Evolutionary conservation across 1,140 invertebrate species (phyloP).

Genomic region (Halictus rubicundus): DNA sequence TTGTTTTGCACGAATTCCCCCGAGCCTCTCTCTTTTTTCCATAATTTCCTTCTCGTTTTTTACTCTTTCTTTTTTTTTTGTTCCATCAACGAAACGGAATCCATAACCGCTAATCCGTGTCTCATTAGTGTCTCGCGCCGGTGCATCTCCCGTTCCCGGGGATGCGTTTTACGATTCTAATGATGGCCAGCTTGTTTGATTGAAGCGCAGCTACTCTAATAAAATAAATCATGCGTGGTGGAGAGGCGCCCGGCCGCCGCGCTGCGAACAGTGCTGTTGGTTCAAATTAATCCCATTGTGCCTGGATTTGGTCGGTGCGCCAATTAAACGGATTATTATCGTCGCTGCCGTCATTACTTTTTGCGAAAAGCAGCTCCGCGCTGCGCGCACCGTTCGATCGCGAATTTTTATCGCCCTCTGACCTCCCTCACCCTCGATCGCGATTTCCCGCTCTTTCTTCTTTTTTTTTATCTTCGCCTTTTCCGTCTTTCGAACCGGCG

Average conservation of each 20-base stretch:
- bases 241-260: slow-evolving; percentile 44
- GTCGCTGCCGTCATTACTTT: slow-evolving; percentile 67
- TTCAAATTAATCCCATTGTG: slow-evolving; percentile 70
- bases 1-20: neutral
- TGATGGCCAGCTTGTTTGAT: slow-evolving; percentile 64
- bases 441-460: no score
- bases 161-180: slow-evolving; percentile 65
- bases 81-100: slow-evolving; percentile 35
- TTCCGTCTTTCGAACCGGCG: slow-evolving; percentile 35
- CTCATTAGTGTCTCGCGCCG: slow-evolving; percentile 59
- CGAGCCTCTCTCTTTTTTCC: no score
- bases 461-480: neutral
- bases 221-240: slow-evolving; percentile 68
- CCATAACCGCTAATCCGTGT: slow-evolving; percentile 58
- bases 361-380: slow-evolving; percentile 57
- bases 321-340: slow-evolving; percentile 70
- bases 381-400: slow-evolving; percentile 39
- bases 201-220: slow-evolving; percentile 67
- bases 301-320: slow-evolving; percentile 66
- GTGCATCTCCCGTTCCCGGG: slow-evolving; percentile 19
- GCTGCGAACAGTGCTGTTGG: slow-evolving; percentile 63
- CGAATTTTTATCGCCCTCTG: slow-evolving; percentile 42
- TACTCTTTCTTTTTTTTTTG: neutral
- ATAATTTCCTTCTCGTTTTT: no score
- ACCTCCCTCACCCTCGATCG: neutral